Evolutionary conservation across 2,113 vertebrate species (phyloP).

Genomic region (Indicator indicator): DNA sequence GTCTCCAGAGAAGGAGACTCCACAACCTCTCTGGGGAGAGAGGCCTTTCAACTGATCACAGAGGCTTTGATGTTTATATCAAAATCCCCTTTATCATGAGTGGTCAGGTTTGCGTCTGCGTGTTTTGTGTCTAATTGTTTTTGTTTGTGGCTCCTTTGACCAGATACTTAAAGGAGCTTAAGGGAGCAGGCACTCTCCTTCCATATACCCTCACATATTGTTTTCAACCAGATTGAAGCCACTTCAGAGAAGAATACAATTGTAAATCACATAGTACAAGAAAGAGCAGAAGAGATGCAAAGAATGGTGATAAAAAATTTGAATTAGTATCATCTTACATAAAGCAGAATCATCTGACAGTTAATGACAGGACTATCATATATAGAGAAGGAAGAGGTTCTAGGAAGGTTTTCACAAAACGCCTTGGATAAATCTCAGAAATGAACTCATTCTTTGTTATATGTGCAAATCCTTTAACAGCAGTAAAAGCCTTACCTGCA

Average conservation of each 20-base stretch:
- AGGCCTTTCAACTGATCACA: too few species aligned
- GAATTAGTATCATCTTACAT: not conserved
- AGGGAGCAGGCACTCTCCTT: not conserved
- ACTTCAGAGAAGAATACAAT: not conserved
- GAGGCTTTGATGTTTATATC: not conserved
- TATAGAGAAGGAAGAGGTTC: not conserved
- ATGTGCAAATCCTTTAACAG: not conserved
- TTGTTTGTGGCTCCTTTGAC: not conserved
- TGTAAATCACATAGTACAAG: not conserved
- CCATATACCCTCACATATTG: not conserved
- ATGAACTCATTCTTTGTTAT: not conserved
- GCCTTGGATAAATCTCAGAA: not conserved
- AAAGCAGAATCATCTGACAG: not conserved
- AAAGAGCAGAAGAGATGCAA: not conserved
- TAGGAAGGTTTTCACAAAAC: not conserved
- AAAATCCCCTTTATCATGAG: not conserved
- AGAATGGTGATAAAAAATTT: not conserved
- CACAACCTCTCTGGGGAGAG: too few species aligned
- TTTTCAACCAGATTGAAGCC: not conserved
- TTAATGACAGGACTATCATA: not conserved
- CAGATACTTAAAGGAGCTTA: not conserved
- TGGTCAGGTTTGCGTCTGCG: not conserved
- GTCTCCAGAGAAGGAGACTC: too few species aligned
- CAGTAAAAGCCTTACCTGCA: not conserved
- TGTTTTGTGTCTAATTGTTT: not conserved